These are phyloP conservation scores for Scaptomyza cyrtandrae DNA, from an alignment of 2,888 invertebrate genomes.

Conservation along the genomic window DNA sequence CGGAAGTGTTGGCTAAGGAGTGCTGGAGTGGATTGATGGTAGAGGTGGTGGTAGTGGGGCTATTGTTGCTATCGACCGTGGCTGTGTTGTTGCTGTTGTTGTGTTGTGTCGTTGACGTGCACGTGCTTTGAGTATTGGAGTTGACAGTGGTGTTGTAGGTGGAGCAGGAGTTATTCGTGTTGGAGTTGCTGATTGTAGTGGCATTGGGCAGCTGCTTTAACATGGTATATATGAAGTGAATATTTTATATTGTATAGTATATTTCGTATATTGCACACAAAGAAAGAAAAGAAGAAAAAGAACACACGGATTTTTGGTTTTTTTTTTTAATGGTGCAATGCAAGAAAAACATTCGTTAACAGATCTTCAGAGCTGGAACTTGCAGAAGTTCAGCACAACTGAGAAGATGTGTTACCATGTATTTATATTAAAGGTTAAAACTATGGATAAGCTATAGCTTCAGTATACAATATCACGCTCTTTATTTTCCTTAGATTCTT, in stretches of 20 bases:
- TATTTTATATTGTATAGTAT: slow-evolving; percentile 23
- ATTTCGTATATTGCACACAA: slow-evolving; percentile 57
- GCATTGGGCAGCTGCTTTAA: slow-evolving; percentile 66
- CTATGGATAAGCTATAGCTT: slow-evolving; percentile 12
- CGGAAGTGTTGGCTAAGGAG: slow-evolving; percentile 24
- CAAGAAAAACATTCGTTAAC: slow-evolving; percentile 34
- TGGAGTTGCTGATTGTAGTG: slow-evolving; percentile 41
- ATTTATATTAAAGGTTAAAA: not conserved
- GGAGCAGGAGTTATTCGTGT: slow-evolving; percentile 43
- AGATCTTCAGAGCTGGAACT: slow-evolving; percentile 24
- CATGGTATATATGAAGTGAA: slow-evolving; percentile 20
- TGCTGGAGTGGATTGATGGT: not conserved
- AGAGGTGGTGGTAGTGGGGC: slow-evolving; percentile 10
- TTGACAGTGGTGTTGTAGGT: slow-evolving; percentile 44
- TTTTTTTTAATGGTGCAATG: slow-evolving; percentile 57
- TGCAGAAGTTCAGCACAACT: slow-evolving; percentile 13
- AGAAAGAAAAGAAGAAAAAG: slow-evolving; percentile 72
- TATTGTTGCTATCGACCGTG: slow-evolving; percentile 40
- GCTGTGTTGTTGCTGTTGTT: slow-evolving; percentile 47
- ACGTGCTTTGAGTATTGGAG: slow-evolving; percentile 69
- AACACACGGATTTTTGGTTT: slow-evolving; percentile 56
- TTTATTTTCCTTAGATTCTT: no score
- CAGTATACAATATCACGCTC: slow-evolving; percentile 11
- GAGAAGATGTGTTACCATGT: slow-evolving; percentile 5
- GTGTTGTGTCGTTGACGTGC: slow-evolving; percentile 64